A percentile compares a stretch with the other conserved stretches of the same genome.
Conservation (phyloP, 2,797 vertebrate genomes). For the Phaenicophaeus curvirostris region DNA sequence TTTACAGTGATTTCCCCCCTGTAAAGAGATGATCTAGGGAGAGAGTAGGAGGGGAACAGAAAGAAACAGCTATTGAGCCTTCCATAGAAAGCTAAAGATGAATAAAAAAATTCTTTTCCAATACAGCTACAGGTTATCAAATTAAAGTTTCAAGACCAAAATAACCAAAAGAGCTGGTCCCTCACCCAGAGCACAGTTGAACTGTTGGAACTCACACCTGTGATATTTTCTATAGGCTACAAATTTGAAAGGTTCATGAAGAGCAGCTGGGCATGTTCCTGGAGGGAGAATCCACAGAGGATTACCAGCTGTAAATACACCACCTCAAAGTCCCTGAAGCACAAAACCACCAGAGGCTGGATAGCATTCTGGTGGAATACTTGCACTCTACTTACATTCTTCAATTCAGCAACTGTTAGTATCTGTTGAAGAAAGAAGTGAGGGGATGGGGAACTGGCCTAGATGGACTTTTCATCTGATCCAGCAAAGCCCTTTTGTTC, state of each 20-base stretch:
- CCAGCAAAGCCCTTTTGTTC: not conserved
- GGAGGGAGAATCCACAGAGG: not conserved
- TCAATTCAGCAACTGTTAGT: not conserved
- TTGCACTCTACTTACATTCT: not conserved
- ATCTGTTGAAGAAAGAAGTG: not conserved
- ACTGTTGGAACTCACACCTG: not conserved
- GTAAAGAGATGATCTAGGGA: not conserved
- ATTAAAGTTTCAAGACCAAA: not conserved
- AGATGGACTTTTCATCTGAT: not conserved
- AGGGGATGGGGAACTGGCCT: rapidly evolving
- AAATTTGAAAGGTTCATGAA: not conserved
- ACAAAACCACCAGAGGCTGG: not conserved
- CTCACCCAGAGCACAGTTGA: not conserved
- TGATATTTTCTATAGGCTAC: not conserved
- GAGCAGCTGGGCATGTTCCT: not conserved
- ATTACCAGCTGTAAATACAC: not conserved
- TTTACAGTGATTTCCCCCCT: not conserved
- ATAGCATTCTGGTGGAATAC: not conserved
- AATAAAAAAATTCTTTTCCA: not conserved
- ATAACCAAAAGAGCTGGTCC: not conserved
- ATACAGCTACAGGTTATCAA: not conserved
- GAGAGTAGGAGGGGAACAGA: not conserved
- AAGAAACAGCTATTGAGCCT: rapidly evolving
- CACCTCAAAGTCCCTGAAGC: not conserved
- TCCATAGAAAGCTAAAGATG: not conserved